Conservation (phyloP, 2,113 vertebrate genomes). For the Rhea pennata region DNA sequence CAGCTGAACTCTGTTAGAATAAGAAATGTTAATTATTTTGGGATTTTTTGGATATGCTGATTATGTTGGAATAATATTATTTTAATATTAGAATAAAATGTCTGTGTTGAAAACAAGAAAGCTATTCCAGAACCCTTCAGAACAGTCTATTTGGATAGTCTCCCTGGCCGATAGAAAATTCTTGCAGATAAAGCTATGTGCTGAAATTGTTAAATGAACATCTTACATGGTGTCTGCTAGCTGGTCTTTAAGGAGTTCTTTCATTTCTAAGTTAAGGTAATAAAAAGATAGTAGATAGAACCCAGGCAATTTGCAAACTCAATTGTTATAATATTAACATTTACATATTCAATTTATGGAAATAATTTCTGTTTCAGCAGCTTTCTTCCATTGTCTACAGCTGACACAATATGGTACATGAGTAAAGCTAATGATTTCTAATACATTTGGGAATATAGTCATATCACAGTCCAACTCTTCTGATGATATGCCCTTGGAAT, state of each 20-base stretch:
- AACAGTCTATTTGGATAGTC: neutral
- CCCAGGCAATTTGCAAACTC: neutral
- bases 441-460: neutral
- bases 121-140: neutral
- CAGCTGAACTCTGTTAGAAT: neutral
- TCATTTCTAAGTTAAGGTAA: neutral
- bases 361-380: neutral
- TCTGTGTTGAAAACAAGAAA: neutral
- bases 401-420: neutral
- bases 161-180: neutral
- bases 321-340: neutral
- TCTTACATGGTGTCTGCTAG: neutral
- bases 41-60: neutral
- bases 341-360: neutral
- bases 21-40: neutral
- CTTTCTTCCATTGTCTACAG: neutral
- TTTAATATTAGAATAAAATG: neutral
- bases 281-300: neutral
- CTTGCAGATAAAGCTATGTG: neutral
- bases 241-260: neutral
- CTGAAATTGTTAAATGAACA: neutral
- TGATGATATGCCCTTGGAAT: neutral
- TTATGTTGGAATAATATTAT: neutral
- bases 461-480: neutral
- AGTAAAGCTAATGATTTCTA: slow-evolving; percentile 2